Conservation (phyloP, 2,888 invertebrate genomes). For the Saturnia pavonia region DNA sequence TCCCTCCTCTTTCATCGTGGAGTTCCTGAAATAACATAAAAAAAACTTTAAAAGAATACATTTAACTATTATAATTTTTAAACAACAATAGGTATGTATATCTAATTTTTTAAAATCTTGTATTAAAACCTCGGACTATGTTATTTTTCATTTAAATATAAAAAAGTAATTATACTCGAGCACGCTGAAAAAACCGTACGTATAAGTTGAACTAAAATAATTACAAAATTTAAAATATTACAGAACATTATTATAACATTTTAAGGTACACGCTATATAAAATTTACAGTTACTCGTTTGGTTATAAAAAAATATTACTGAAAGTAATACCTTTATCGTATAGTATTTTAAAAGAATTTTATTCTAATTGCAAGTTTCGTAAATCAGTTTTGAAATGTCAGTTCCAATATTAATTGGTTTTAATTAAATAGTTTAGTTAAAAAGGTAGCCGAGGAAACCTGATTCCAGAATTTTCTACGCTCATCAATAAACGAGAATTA, state of each 20-base stretch:
- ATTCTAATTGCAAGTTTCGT: not conserved
- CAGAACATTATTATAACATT: no score
- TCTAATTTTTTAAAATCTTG: no score
- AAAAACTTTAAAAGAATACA: constrained; percentile 27
- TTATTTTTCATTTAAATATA: no score
- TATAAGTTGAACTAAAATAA: no score
- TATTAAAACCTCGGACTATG: no score
- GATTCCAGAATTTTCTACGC: constrained; percentile 40
- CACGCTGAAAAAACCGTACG: no score
- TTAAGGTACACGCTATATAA: no score
- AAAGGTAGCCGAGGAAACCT: constrained; percentile 25
- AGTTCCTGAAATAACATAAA: constrained; percentile 76
- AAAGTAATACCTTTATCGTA: not conserved
- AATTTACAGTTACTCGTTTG: no score
- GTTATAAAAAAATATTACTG: not conserved
- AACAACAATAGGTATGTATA: no score
- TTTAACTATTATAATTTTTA: constrained; percentile 25
- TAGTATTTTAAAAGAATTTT: not conserved
- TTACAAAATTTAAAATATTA: no score
- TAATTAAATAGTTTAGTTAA: not conserved
- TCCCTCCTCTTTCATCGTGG: constrained; percentile 86
- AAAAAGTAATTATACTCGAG: no score
- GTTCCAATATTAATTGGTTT: not conserved
- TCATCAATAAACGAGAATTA: constrained; percentile 29
- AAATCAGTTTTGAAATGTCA: not conserved